Conservation (phyloP, 1,140 invertebrate species). For the Thaumetopoea pityocampa region DNA sequence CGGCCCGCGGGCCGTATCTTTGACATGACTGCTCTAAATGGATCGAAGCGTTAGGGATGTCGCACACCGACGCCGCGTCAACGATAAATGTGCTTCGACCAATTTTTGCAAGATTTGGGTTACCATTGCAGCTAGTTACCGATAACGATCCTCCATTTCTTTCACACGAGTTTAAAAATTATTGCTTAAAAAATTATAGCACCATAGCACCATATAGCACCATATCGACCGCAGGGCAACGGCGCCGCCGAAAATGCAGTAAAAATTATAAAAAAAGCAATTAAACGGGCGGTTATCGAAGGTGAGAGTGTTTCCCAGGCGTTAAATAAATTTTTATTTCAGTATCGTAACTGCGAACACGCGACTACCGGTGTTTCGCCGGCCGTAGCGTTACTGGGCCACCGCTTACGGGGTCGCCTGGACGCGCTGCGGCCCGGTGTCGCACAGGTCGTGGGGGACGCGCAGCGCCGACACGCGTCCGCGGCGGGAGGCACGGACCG, state of each 20-base stretch:
- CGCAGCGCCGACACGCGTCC: constrained; percentile 1
- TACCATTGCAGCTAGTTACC: constrained; percentile 27
- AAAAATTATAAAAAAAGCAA: constrained; percentile 37
- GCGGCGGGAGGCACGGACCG: background rate
- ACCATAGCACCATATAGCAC: constrained; percentile 25
- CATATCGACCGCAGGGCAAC: constrained; percentile 34
- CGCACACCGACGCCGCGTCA: background rate
- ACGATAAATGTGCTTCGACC: constrained; percentile 1
- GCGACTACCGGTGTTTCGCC: constrained; percentile 20
- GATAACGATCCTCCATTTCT: constrained; percentile 30
- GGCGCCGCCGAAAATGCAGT: constrained; percentile 42
- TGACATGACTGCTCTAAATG: constrained; percentile 11
- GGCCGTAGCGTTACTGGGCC: constrained; percentile 23
- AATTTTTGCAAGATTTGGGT: constrained; percentile 21
- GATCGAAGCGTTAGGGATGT: constrained; percentile 6
- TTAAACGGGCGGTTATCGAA: constrained; percentile 24
- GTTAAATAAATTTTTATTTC: constrained; percentile 26
- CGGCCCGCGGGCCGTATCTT: too few species aligned
- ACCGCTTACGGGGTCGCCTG: constrained; percentile 23
- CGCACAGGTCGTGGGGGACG: constrained; percentile 2
- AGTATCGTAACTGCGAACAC: constrained; percentile 28
- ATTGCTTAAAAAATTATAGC: constrained; percentile 25
- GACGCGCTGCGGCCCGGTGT: constrained; percentile 9
- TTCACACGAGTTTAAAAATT: constrained; percentile 24
- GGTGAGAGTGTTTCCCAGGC: constrained; percentile 4